Conservation (phyloP, 2,888 invertebrate species). For the Agrotis ipsilon region DNA sequence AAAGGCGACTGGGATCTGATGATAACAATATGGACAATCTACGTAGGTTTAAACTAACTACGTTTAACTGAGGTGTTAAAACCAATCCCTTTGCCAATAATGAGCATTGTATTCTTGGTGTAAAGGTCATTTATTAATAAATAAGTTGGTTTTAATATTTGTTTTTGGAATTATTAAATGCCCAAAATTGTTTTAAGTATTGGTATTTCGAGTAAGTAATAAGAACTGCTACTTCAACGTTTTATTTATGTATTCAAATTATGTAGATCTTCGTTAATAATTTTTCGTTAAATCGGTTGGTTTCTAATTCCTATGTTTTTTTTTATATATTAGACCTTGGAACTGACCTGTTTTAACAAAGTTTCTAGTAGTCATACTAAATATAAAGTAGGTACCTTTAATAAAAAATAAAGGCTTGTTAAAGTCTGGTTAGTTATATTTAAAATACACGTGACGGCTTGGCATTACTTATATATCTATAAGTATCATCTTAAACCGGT, state of each 20-base stretch:
- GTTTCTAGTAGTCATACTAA: not conserved
- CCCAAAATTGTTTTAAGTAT: not conserved
- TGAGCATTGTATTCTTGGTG: slow-evolving; percentile 1
- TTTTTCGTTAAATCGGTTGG: no score
- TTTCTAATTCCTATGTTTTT: no score
- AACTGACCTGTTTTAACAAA: slow-evolving; percentile 11
- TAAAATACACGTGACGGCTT: not conserved
- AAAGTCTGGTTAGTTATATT: not conserved
- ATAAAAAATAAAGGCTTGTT: not conserved
- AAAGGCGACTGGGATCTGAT: slow-evolving; percentile 33
- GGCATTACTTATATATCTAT: not conserved
- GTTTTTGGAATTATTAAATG: slow-evolving; percentile 26
- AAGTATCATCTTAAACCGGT: not conserved
- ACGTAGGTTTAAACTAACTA: slow-evolving; percentile 11
- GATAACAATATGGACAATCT: slow-evolving; percentile 15
- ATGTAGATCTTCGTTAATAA: no score
- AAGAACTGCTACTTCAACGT: no score
- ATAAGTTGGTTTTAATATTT: slow-evolving; percentile 12
- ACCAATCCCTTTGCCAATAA: slow-evolving; percentile 23
- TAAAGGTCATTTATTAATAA: slow-evolving; percentile 12
- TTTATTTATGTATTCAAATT: no score
- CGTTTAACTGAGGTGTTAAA: slow-evolving; percentile 35
- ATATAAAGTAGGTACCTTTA: not conserved
- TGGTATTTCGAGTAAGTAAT: not conserved
- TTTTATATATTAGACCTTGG: not conserved